Base-by-base conservation (phyloP, 2,888 invertebrate species). In the Microctonus hyperodae region DNA sequence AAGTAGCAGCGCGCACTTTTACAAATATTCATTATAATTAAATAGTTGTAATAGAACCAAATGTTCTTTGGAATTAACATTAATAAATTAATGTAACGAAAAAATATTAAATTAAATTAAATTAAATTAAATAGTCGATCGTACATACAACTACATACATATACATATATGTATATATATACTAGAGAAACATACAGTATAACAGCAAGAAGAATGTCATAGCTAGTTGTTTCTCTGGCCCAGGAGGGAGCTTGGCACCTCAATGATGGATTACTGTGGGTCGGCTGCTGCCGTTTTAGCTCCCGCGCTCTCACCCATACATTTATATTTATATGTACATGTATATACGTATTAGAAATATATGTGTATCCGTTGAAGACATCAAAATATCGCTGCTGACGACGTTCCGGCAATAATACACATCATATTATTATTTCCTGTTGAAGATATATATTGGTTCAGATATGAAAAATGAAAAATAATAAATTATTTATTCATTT, bases 141-240 rank as follows among this genome's bases (percentile, higher is more conserved):
- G 37, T 37, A 5, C 9, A n/a, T n/a, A n/a, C n/a, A n/a, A n/a
- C n/a, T n/a, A n/a, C n/a, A n/a, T n/a, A n/a, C n/a, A n/a, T n/a
- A n/a, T n/a, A n/a, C n/a, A n/a, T n/a, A n/a, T n/a, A n/a, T n/a
- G n/a, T n/a, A n/a, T n/a, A n/a, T n/a, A n/a, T n/a, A n/a, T n/a
- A n/a, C 74, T 77, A 75, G 77, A 57, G 56, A 57, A 31, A 65
- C 64, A 69, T 70, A 72, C 67, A 75, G 72, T 72, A 16, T 44
- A 70, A 72, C 70, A 81, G 78, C 77, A 77, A 77, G 76, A 79
- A 79, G 79, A 83, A 82, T 81, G 80, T 82, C 79, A 80, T 81
- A 82, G 81, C 77, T 81, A 80, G 82, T 81, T 81, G 81, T 81
- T 82, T 81, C 80, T 81, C 75, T 74, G 73, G 59, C 55, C 73